Evolutionary conservation across 2,797 vertebrate genomes (phyloP).

Genomic region (Bucorvus abyssinicus): DNA sequence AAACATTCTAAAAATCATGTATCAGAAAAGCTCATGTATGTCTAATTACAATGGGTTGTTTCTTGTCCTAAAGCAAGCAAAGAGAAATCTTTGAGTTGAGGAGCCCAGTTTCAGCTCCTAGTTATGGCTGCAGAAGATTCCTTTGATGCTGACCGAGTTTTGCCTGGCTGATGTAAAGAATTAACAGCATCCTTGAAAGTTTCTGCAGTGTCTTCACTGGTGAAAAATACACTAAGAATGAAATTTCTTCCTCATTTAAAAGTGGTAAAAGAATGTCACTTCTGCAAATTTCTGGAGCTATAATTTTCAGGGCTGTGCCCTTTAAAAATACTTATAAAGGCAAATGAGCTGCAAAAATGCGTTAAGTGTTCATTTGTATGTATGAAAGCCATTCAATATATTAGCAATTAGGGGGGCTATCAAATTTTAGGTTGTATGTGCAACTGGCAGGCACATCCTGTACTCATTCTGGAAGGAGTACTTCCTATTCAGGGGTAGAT

Average conservation of each 20-base stretch:
- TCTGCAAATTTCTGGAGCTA: not conserved
- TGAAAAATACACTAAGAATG: not conserved
- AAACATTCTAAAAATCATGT: not conserved
- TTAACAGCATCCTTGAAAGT: not conserved
- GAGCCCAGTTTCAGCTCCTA: not conserved
- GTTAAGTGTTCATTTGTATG: not conserved
- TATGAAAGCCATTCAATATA: not conserved
- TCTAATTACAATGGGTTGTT: not conserved
- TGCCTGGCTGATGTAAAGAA: not conserved
- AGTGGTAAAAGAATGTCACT: not conserved
- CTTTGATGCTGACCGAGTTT: not conserved
- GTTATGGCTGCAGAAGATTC: not conserved
- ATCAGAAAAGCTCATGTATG: not conserved
- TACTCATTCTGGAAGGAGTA: not conserved
- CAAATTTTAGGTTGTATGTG: not conserved
- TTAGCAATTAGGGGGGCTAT: not conserved
- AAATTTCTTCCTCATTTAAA: not conserved
- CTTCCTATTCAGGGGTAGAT: not conserved
- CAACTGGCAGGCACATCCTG: not conserved
- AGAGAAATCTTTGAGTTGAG: not conserved
- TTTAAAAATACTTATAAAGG: conserved; percentile 5
- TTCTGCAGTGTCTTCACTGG: not conserved
- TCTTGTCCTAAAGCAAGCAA: not conserved
- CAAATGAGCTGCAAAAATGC: not conserved
- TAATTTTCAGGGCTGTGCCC: not conserved